Conservation (phyloP, 2,888 invertebrate species). For the Ophion ventricosus region DNA sequence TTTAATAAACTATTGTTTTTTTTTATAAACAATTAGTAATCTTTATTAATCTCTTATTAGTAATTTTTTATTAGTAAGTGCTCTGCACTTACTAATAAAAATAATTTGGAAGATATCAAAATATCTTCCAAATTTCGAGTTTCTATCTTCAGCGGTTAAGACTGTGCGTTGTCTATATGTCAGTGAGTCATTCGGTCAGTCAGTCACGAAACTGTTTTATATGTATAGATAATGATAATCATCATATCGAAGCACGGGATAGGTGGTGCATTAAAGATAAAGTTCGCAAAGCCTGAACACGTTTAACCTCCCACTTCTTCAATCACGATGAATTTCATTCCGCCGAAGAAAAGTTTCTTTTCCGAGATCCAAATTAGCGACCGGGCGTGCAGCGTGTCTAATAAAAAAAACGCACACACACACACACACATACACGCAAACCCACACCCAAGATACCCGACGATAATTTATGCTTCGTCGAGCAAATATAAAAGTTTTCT, state of each 20-base stretch:
- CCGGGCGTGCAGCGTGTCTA: background rate
- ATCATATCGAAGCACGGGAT: background rate
- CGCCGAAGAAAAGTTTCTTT: constrained; percentile 1
- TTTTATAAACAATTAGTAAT: no score
- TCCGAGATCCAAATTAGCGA: background rate
- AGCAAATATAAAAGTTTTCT: constrained; percentile 47
- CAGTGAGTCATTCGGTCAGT: no score
- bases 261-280: background rate
- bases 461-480: constrained; percentile 46
- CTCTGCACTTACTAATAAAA: no score
- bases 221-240: background rate
- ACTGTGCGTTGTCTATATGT: no score
- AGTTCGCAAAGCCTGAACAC: background rate
- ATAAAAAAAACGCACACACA: background rate
- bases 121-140: no score
- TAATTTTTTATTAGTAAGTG: no score
- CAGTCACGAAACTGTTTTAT: no score
- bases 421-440: background rate
- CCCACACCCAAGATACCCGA: constrained; percentile 7
- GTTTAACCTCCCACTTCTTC: background rate
- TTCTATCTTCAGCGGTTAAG: no score
- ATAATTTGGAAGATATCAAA: no score
- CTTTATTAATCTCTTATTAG: no score
- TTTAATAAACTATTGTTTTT: no score
- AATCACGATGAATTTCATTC: background rate